Conservation (phyloP, 2,113 vertebrate genomes). For the Heliornis fulica region DNA sequence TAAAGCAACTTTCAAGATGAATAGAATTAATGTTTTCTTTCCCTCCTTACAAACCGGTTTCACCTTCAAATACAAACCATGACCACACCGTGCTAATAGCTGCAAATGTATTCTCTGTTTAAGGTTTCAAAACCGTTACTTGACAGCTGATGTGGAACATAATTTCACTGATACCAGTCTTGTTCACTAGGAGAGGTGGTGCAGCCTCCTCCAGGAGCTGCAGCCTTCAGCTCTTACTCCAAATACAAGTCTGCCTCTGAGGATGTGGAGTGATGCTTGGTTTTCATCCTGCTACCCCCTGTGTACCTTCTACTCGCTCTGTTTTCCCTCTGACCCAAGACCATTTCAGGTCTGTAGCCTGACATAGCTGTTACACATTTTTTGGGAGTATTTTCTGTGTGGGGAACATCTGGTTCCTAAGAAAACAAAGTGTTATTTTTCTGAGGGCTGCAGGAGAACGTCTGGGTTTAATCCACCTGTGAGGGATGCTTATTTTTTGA, state of each 20-base stretch:
- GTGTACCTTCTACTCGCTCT: not conserved
- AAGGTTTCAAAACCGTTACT: constrained; percentile 35
- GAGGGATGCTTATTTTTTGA: constrained; percentile 45
- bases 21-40: constrained; percentile 55
- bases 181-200: not conserved
- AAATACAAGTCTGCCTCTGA: not conserved
- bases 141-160: constrained; percentile 38
- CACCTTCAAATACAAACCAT: constrained; percentile 64
- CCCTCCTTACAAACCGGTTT: constrained; percentile 52
- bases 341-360: not conserved
- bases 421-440: not conserved
- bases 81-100: constrained; percentile 59
- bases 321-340: not conserved
- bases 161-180: not conserved
- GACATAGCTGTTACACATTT: not conserved
- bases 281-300: not conserved
- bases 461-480: constrained; percentile 33
- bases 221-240: not conserved
- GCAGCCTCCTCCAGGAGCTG: not conserved
- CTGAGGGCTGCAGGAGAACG: not conserved
- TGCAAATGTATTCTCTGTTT: constrained; percentile 46
- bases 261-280: not conserved
- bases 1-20: constrained; percentile 63
- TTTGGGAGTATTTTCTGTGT: not conserved
- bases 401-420: constrained; percentile 25